Percentiles rank a stretch among this genome's conserved stretches.
Conservation (phyloP, 2,113 vertebrate species). For the Regulus satrapa region DNA sequence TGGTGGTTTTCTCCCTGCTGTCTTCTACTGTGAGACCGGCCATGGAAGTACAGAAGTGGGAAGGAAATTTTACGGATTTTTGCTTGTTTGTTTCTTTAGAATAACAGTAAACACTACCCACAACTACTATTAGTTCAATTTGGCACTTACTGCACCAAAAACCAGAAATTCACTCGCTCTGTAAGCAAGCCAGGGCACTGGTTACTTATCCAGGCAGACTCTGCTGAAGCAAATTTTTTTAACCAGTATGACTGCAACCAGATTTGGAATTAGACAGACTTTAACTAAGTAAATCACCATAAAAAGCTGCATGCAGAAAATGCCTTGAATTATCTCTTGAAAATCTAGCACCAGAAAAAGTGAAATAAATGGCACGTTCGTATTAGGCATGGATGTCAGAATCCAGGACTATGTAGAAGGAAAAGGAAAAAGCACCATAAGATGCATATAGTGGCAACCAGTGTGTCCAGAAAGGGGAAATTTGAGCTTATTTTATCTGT, state of each 20-base stretch:
- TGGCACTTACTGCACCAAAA: background rate
- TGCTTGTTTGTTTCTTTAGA: background rate
- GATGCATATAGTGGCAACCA: background rate
- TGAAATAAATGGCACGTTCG: background rate
- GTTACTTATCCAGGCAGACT: background rate
- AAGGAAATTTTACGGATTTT: background rate
- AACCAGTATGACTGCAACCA: background rate
- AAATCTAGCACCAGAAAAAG: background rate
- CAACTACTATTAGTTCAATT: background rate
- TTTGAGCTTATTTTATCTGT: background rate
- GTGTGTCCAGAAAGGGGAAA: background rate
- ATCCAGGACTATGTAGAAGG: background rate
- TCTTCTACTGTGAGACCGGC: background rate
- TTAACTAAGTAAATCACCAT: background rate
- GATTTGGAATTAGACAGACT: background rate
- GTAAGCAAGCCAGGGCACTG: background rate
- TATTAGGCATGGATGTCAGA: background rate
- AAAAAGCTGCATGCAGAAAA: background rate
- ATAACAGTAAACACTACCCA: background rate
- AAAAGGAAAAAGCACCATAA: background rate
- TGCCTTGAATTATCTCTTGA: background rate
- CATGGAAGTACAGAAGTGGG: background rate
- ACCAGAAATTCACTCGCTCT: background rate
- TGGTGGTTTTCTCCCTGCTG: background rate
- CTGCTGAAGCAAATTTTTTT: background rate